Conservation (phyloP, 2,888 invertebrate genomes). For the Dinocampus coccinellae region DNA sequence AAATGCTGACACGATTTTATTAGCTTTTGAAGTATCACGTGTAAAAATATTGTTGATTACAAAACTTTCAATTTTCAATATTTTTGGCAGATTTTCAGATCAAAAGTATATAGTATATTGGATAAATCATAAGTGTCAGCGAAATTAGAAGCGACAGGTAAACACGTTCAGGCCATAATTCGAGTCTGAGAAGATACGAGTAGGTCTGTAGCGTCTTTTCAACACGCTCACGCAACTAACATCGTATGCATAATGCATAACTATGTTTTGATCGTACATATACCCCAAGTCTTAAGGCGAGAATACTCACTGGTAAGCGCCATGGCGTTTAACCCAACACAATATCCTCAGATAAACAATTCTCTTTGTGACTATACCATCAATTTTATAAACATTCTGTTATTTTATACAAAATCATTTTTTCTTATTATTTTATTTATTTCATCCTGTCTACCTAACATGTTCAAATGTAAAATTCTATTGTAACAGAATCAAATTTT, state of each 20-base stretch:
- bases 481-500: too few species aligned
- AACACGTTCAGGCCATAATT: constrained; percentile 50
- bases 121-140: neutral
- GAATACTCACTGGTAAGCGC: constrained; percentile 39
- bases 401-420: constrained; percentile 18
- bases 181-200: constrained; percentile 38
- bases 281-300: constrained; percentile 56
- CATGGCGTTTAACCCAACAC: constrained; percentile 20
- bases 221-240: constrained; percentile 63
- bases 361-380: neutral
- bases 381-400: neutral
- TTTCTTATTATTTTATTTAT: too few species aligned
- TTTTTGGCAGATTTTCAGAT: neutral
- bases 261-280: constrained; percentile 39
- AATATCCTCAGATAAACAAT: constrained; percentile 7
- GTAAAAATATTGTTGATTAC: too few species aligned
- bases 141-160: constrained; percentile 57
- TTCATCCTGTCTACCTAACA: too few species aligned
- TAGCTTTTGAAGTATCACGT: too few species aligned
- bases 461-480: too few species aligned
- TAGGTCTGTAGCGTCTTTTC: constrained; percentile 50
- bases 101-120: neutral
- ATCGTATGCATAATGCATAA: constrained; percentile 67
- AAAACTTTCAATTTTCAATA: too few species aligned
- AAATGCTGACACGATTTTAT: too few species aligned